phyloP scores from a whole-genome alignment of 2,797 vertebrate species.

The Ptychobarbus kaznakovi region DNA sequence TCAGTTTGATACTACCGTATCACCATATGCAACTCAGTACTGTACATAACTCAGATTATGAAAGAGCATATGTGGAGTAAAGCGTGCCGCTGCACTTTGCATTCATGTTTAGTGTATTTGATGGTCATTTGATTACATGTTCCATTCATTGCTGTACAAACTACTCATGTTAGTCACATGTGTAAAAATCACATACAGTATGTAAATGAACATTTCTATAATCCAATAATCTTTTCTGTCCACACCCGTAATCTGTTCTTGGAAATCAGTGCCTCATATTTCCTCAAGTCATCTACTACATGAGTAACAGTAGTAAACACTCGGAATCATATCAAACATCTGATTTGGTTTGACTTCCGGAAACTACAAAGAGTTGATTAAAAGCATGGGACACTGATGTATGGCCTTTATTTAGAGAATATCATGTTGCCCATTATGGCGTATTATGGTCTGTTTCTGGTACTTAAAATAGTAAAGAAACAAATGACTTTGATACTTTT shows the following conservation, averaged over 20 bases:
- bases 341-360: background rate
- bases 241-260: background rate
- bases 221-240: conserved; percentile 9
- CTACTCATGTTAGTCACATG: background rate
- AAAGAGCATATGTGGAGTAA: background rate
- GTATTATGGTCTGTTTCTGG: conserved; percentile 43
- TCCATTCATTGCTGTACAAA: conserved; percentile 12
- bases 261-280: conserved; percentile 1
- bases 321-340: conserved; percentile 15
- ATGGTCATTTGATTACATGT: conserved; percentile 13
- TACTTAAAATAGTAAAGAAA: conserved; percentile 52
- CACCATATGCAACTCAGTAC: background rate
- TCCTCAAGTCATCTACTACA: conserved; percentile 19
- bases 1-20: background rate
- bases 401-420: conserved; percentile 56
- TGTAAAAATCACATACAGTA: background rate
- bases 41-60: background rate
- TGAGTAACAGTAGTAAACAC: conserved; percentile 24
- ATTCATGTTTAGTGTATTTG: conserved; percentile 12
- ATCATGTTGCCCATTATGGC: conserved; percentile 47
- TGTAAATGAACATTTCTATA: conserved; percentile 22
- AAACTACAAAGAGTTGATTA: conserved; percentile 44
- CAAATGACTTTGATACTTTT: conserved; percentile 44
- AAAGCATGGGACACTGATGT: conserved; percentile 42
- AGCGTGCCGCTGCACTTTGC: background rate